Conservation (phyloP, 2,888 invertebrate species). For the Amphipoea lucens region DNA sequence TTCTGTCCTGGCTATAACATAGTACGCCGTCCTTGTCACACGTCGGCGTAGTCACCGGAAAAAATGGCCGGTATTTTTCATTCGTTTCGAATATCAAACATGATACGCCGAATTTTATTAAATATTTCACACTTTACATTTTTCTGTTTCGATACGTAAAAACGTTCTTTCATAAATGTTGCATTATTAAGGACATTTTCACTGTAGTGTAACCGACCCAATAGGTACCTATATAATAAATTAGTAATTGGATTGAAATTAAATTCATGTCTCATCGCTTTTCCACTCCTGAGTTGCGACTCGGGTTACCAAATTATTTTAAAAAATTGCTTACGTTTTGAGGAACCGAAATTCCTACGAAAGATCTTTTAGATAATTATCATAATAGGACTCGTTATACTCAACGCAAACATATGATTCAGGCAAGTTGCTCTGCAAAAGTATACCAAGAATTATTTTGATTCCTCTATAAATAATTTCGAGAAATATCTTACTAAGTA, state of each 20-base stretch:
- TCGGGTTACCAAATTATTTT: no score
- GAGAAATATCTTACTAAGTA: constrained; percentile 11
- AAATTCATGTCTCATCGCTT: background rate
- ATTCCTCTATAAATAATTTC: constrained; percentile 2
- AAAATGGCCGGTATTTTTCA: constrained; percentile 74
- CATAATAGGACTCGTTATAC: no score
- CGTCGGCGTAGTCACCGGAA: constrained; percentile 48
- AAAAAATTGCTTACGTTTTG: background rate
- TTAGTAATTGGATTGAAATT: background rate
- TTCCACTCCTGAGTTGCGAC: background rate
- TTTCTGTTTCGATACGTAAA: constrained; percentile 20
- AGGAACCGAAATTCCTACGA: background rate
- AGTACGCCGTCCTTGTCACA: constrained; percentile 54
- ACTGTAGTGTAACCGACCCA: background rate
- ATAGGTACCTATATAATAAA: background rate
- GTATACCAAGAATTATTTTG: background rate
- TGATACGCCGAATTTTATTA: constrained; percentile 67
- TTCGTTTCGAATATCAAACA: constrained; percentile 69
- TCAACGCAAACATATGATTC: background rate
- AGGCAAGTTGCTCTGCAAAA: background rate
- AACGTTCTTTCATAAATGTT: constrained; percentile 18
- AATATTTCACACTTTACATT: constrained; percentile 64
- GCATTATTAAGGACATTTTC: constrained; percentile 11
- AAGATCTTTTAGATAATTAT: background rate
- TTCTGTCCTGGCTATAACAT: constrained; percentile 10